phyloP scores from a whole-genome alignment of 2,113 vertebrate genomes.

The Lichenostomus cassidix region DNA sequence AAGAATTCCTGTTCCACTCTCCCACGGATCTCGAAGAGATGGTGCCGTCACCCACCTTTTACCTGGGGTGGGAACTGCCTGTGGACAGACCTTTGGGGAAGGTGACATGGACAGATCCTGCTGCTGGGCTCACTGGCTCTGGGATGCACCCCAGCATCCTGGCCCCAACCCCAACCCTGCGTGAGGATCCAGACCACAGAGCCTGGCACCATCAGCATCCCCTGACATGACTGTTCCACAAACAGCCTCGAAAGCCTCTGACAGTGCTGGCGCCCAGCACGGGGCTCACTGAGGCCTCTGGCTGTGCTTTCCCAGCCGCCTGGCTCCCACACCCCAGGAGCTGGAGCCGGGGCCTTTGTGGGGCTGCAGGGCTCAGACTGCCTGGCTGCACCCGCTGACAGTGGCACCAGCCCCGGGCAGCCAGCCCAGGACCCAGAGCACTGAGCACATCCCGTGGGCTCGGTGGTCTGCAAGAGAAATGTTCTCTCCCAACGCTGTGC shows the following conservation, averaged over 20 bases:
- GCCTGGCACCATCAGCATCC: neutral
- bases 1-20: neutral
- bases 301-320: neutral
- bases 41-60: neutral
- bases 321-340: neutral
- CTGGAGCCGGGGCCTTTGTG: neutral
- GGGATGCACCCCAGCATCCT: neutral
- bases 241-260: neutral
- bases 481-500: neutral
- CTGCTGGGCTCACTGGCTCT: accelerated
- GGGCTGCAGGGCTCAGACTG: neutral
- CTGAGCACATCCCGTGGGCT: neutral
- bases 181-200: neutral
- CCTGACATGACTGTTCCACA: neutral
- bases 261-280: accelerated
- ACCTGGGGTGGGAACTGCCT: neutral
- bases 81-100: neutral
- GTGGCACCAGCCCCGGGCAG: neutral
- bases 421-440: neutral
- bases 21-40: neutral
- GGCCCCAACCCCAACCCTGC: accelerated
- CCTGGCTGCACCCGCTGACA: neutral
- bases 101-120: neutral
- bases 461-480: accelerated
- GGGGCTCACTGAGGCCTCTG: neutral